phyloP scores from a whole-genome alignment of 2,113 vertebrate genomes.

The Neogale vison region DNA sequence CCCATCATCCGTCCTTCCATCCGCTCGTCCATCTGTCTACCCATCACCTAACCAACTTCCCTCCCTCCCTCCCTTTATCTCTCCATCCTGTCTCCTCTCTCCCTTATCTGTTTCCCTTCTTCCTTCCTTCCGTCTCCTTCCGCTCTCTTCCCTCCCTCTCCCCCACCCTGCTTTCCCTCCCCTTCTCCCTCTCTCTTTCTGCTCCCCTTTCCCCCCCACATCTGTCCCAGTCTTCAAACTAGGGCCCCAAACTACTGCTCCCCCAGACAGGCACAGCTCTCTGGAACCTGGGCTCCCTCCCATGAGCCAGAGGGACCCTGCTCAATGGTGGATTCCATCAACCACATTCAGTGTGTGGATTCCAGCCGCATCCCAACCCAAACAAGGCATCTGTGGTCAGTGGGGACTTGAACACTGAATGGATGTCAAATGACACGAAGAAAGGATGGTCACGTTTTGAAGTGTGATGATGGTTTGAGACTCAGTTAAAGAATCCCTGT shows the following conservation, averaged over 20 bases:
- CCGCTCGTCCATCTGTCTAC: not conserved
- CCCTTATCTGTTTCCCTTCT: not conserved
- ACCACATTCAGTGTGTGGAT: accelerated
- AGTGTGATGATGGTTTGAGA: not conserved
- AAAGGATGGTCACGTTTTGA: not conserved
- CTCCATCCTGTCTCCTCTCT: not conserved
- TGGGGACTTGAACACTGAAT: not conserved
- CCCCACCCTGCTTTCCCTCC: too few relatives aligned
- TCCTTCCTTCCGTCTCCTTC: too few relatives aligned
- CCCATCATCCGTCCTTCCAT: not conserved
- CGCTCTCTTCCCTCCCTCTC: not conserved
- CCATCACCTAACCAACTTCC: not conserved
- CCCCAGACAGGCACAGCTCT: not conserved
- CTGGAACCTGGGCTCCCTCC: not conserved
- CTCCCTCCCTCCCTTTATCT: not conserved
- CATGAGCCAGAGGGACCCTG: not conserved
- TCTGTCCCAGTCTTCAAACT: not conserved
- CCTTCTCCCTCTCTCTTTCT: too few relatives aligned
- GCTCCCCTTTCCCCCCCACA: not conserved
- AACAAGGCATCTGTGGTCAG: not conserved
- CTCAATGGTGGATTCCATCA: not conserved
- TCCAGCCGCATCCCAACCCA: not conserved
- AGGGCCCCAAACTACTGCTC: too few relatives aligned
- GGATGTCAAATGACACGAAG: not conserved
- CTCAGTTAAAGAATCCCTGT: not conserved